These are phyloP conservation scores for Siniperca scherzeri DNA, from an alignment of 2,797 vertebrate species.

Conservation along the genomic window DNA sequence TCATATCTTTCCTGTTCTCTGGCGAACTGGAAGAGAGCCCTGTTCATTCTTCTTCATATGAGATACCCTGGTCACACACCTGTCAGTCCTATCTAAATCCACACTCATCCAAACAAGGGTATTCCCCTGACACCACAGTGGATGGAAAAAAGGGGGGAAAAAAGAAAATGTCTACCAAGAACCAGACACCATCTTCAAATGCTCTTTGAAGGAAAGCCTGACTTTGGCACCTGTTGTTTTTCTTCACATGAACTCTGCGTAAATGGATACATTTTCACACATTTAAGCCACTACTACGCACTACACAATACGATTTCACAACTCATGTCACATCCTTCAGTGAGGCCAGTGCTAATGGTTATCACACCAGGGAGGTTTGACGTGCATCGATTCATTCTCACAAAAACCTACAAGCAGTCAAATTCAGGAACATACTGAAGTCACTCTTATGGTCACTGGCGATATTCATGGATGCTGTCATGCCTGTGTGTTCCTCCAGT, in stretches of 20 bases:
- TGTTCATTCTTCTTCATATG: conserved; percentile 38
- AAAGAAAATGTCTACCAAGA: conserved; percentile 43
- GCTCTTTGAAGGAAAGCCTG: conserved; percentile 49
- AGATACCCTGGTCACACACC: conserved; percentile 63
- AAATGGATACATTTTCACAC: conserved; percentile 73
- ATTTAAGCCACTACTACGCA: conserved; percentile 47
- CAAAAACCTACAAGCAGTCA: conserved; percentile 32
- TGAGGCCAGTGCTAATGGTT: conserved; percentile 72
- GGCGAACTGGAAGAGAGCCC: conserved; percentile 58
- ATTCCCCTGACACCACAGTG: conserved; percentile 42
- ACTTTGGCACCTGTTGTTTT: conserved; percentile 69
- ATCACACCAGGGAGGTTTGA: conserved; percentile 70
- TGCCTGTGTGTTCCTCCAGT: conserved; percentile 51
- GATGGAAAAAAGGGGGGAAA: background rate
- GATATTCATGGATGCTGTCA: conserved; percentile 56
- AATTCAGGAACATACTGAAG: conserved; percentile 48
- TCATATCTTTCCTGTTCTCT: conserved; percentile 56
- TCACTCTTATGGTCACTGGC: conserved; percentile 65
- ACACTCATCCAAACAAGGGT: conserved; percentile 53
- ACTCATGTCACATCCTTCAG: conserved; percentile 60
- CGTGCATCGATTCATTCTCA: conserved; percentile 64
- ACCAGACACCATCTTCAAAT: conserved; percentile 44
- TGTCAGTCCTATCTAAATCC: conserved; percentile 66
- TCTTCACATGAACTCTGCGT: conserved; percentile 49
- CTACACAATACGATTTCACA: conserved; percentile 65